A percentile compares a stretch with the other conserved stretches of the same genome.
Conservation (phyloP, 2,797 vertebrate species). For the Notamacropus eugenii region DNA sequence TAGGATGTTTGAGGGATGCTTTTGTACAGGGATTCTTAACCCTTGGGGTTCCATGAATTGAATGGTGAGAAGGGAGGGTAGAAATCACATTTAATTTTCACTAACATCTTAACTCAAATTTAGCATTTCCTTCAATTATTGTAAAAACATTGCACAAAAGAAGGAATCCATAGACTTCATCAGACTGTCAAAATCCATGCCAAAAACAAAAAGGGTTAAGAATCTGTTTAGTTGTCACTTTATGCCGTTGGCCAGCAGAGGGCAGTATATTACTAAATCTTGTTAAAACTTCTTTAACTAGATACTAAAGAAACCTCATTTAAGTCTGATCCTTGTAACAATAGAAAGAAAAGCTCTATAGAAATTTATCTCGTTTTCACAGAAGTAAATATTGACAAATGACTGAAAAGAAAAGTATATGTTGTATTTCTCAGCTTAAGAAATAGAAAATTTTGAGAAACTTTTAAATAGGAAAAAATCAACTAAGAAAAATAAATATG, state of each 20-base stretch:
- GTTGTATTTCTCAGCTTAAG: not conserved
- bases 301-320: not conserved
- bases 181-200: not conserved
- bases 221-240: not conserved
- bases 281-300: slow-evolving; percentile 11
- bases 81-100: slow-evolving; percentile 45
- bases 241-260: slow-evolving; percentile 68
- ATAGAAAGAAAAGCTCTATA: not conserved
- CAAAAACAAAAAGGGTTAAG: not conserved
- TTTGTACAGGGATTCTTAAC: not conserved
- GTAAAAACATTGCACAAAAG: not conserved
- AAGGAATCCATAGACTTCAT: not conserved
- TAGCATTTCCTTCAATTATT: not conserved
- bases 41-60: not conserved
- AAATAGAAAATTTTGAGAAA: slow-evolving; percentile 8
- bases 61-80: not conserved
- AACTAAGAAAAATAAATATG: not conserved
- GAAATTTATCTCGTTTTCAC: not conserved
- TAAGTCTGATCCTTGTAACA: slow-evolving; percentile 25
- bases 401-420: not conserved
- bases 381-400: not conserved
- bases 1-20: not conserved
- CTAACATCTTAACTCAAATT: not conserved
- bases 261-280: slow-evolving; percentile 66
- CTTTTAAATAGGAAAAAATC: slow-evolving; percentile 47